Base-by-base conservation (phyloP, 2,888 invertebrate genomes). In the Athalia rosae region DNA sequence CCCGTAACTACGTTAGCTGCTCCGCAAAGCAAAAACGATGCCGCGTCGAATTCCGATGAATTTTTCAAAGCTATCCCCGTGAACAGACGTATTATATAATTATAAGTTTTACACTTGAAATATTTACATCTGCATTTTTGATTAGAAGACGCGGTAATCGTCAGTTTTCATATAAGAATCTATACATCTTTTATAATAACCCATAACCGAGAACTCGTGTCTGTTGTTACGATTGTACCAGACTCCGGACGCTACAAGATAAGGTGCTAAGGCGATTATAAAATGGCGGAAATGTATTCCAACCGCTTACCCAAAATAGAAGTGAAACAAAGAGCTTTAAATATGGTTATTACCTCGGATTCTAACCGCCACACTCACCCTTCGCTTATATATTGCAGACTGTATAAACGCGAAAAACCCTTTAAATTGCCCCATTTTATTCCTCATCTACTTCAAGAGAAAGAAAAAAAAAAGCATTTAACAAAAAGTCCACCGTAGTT, bases 191-290 rank as follows among this genome's bases (percentile, higher is more conserved):
- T 53, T 53, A 53, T 53, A 53, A 9, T 69, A 63, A 15, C 61
- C 67, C 63, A 15, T 45, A 45, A 77, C 48, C 76, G 78, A 73
- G 63, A 58, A 56, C 13, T 28, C 61, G 11, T 43, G 69, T 71
- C 58, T 66, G 56, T 76, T 66, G 76, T 76, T 47, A 61, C 76
- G 64, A 76, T 76, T 66, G 66, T 76, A 47, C 64, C 76, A 50
- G 63, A 28, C 43, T 53, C 76, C 61, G 76, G 53, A 76, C 76
- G 76, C 78, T 78, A 81, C 81, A 78, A 80, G 82, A 81, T 83
- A 82, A 84, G 82, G 82, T 80, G 81, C 81, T 85, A 85, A 86
- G 83, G 80, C 64, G 73, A 79, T 79, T 81, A 81, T 80, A 78
- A 79, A 79, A 80, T 79, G 58, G 77, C 79, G 79, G 76, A 80